Base-by-base conservation (phyloP, 1,140 invertebrate species). In the Drosophila elegans region DNA sequence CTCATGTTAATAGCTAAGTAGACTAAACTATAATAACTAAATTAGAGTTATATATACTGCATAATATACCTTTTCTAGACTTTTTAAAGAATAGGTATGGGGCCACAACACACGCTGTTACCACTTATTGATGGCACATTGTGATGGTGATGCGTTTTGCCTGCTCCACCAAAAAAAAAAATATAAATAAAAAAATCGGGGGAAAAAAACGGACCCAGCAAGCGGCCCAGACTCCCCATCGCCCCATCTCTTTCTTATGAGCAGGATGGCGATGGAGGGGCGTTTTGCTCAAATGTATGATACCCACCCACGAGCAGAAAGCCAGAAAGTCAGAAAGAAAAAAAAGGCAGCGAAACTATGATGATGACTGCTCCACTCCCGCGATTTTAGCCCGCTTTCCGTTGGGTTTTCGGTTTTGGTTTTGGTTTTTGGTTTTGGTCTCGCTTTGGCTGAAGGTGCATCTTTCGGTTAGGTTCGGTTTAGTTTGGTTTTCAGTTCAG, bases 271-370 rank as follows among this genome's bases (percentile, higher is more conserved):
- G 82, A 91, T 89, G 81, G 80, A 74, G 80, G 80, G 89, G 89
- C 89, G 89, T 91, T 91, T 77, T 91, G 72, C 81, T 85, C 90
- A 91, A 91, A 91, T 91, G 89, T 91, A 91, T 90, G 85, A 91
- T 91, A 90, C 89, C 89, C 89, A 91, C 89, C 89, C 89, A 91
- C 89, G 89, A 91, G 80, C 83, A 80, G 60, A 46, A 74, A 71
- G 63, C 76, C 74, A 78, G 54, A 78, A 71, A 66, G 27, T 49
- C 76, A 67, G 48, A 21, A 21, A 21, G 16, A 1, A 21, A 21
- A 21, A 21, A 21, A 21, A 66, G 27, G 52, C 76, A 67, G 48
- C 52, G 74, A 79, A 89, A 90, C 85, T 89, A 89, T 89, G 84
- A 88, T 88, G 84, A 88, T 89, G 85, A 84, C 85, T 85, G 41